A percentile compares a stretch with the other conserved stretches of the same genome.
phyloP scores from a whole-genome alignment of 2,888 invertebrate species.

The Deroplatys truncata region DNA sequence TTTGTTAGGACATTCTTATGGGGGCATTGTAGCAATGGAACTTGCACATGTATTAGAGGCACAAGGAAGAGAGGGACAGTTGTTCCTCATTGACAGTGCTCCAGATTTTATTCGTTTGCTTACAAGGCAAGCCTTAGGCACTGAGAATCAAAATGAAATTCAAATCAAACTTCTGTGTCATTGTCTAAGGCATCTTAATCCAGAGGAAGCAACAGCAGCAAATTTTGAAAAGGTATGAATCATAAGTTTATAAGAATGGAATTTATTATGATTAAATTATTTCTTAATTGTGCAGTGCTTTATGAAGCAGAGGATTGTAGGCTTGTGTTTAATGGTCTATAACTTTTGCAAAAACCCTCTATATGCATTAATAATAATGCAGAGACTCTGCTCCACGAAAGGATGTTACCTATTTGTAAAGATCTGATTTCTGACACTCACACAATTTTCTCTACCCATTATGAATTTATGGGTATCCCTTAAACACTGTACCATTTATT shows the following conservation, averaged over 20 bases:
- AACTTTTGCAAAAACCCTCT: too few relatives aligned
- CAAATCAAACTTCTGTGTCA: conserved; percentile 57
- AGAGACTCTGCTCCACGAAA: too few relatives aligned
- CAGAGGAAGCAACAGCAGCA: background rate
- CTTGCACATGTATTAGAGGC: conserved; percentile 67
- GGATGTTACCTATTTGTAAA: too few relatives aligned
- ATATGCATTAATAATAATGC: too few relatives aligned
- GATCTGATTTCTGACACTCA: too few relatives aligned
- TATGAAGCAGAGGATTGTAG: too few relatives aligned
- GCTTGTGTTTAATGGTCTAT: too few relatives aligned
- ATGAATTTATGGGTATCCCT: too few relatives aligned
- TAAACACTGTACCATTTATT: too few relatives aligned
- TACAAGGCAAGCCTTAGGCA: conserved; percentile 36
- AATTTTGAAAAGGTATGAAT: background rate
- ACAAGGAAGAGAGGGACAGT: conserved; percentile 58
- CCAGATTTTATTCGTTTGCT: conserved; percentile 56
- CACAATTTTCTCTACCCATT: too few relatives aligned
- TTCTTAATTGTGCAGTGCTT: too few relatives aligned
- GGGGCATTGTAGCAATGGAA: conserved; percentile 72
- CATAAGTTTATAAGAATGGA: background rate
- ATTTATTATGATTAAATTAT: too few relatives aligned
- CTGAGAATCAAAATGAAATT: conserved; percentile 48
- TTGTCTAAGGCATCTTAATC: conserved; percentile 36
- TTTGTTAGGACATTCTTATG: conserved; percentile 86
- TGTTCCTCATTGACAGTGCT: conserved; percentile 78